A percentile compares a stretch with the other conserved stretches of the same genome.
Evolutionary conservation across 2,113 vertebrate genomes (phyloP).

Genomic region (Todiramphus chloris): DNA sequence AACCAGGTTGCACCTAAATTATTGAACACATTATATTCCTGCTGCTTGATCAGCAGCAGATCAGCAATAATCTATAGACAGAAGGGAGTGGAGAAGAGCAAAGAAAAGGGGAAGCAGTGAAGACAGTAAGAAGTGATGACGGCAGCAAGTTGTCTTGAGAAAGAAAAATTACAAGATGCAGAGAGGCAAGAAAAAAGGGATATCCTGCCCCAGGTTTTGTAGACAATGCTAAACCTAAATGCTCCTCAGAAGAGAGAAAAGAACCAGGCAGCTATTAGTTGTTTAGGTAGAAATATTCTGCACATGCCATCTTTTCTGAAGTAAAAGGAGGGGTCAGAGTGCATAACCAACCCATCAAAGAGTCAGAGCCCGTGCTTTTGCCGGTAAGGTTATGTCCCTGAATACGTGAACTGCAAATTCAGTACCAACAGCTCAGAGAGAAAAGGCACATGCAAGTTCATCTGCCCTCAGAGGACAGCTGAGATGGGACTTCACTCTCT

Average conservation of each 20-base stretch:
- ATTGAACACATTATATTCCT: neutral
- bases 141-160: neutral
- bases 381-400: neutral
- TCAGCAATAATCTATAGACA: neutral
- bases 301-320: neutral
- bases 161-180: neutral
- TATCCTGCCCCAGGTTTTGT: neutral
- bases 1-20: neutral
- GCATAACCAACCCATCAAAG: neutral
- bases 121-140: neutral
- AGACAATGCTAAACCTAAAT: neutral
- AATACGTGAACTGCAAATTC: neutral
- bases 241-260: neutral
- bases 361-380: neutral
- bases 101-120: neutral
- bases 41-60: neutral
- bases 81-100: neutral
- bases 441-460: neutral
- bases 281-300: neutral
- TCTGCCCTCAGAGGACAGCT: neutral
- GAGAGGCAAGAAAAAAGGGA: neutral
- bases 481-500: neutral
- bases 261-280: neutral
- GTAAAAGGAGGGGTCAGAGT: neutral
- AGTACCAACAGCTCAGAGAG: neutral